Base-by-base conservation (phyloP, 1,140 invertebrate genomes). In the Chrysopa pallens region DNA sequence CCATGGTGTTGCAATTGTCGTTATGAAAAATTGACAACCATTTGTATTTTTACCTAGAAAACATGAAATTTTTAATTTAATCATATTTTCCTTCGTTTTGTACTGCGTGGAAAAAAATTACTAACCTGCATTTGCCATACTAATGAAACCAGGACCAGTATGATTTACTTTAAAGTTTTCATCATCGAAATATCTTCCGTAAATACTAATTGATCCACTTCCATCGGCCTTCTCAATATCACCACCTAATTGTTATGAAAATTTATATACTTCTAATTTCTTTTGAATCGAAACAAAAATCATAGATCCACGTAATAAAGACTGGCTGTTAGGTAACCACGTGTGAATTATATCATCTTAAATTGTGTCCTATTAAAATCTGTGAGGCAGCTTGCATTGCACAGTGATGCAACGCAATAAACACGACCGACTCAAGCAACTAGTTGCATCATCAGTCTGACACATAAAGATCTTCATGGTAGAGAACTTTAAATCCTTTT, bases 1-100 rank as follows among this genome's bases (percentile, higher is more conserved):
- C 91, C 92, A 97, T 4, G 80, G 75, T 0, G 92, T 88, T 8
- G 79, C 71, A 42, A 84, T 74, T 4, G 84, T 86, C 6, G 87
- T 92, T 55, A 98, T 90, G 60, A 97, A 94, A 62, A 98, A 98
- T 60, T 97, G 93, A 52, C 88, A 95, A 27, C 93, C 92, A 53
- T 83, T 85, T n/a, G 78, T 75, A 48, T 86, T 62, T 38, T 64
- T 69, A n/a, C 76, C 76, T 61, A 48, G 8, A 43, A 36, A 28
- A 4, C 29, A 13, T 31, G 50, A 46, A 41, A 48, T 50, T 38
- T 8, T n/a, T 39, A 40, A 31, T 33, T 38, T 8, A 38, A 29
- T 42, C 5, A 36, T 5, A n/a, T 36, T 35, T 40, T 7, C 6
- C 7, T 38, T 15, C n/a, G 4, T 17, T 39, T 42, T 14, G 29